Percentiles rank a stretch among this genome's conserved stretches.
Evolutionary conservation across 2,113 vertebrate species (phyloP).

Genomic region (Strix uralensis): DNA sequence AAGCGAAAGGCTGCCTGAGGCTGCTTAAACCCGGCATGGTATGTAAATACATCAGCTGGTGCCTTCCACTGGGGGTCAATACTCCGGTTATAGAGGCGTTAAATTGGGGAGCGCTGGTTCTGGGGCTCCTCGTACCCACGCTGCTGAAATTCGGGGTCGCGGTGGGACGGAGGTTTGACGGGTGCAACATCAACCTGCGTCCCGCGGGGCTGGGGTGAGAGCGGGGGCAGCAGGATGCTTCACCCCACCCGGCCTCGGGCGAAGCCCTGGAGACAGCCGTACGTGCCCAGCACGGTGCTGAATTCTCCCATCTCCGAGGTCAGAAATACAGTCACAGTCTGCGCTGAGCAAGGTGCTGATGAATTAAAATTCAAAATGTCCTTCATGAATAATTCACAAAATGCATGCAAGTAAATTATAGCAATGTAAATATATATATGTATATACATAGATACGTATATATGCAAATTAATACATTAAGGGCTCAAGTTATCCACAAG

Average conservation of each 20-base stretch:
- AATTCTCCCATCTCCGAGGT: background rate
- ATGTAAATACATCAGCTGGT: background rate
- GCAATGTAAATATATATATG: background rate
- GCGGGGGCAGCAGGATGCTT: rapidly evolving
- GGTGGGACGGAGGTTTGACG: rapidly evolving
- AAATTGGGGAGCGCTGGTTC: background rate
- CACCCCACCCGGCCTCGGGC: background rate
- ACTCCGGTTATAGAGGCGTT: rapidly evolving
- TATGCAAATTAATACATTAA: background rate
- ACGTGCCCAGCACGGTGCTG: rapidly evolving
- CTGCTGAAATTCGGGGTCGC: background rate
- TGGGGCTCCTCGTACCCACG: background rate
- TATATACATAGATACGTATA: background rate
- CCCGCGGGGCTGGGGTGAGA: background rate
- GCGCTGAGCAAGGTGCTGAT: background rate
- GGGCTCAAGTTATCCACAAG: background rate
- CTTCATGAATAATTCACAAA: slow-evolving; percentile 36
- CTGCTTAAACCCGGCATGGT: background rate
- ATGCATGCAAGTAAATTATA: background rate
- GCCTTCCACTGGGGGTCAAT: background rate
- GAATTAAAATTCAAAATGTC: background rate
- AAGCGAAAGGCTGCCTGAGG: background rate
- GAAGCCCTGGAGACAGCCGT: rapidly evolving
- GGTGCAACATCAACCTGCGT: rapidly evolving
- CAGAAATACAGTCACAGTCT: background rate